Percentiles rank a stretch among this genome's conserved stretches.
Evolutionary conservation across 2,888 invertebrate genomes (phyloP).

Genomic region (Cryptophagus acutangulus): DNA sequence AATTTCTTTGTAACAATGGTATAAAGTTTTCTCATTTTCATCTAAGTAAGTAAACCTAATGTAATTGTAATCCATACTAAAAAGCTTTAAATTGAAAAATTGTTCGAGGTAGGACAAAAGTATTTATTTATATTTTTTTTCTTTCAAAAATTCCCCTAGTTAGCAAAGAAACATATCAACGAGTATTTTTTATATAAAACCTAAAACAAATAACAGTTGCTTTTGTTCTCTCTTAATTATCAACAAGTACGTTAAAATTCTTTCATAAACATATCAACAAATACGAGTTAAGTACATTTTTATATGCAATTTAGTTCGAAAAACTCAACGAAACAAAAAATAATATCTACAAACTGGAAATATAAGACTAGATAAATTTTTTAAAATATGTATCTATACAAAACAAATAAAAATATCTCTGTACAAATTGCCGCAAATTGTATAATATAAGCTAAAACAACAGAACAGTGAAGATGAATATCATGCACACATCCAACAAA

Average conservation of each 20-base stretch:
- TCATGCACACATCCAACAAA: conserved; percentile 1
- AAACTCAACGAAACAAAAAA: not conserved
- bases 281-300: conserved; percentile 1
- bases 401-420: too few relatives aligned
- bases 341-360: too few relatives aligned
- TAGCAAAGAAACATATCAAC: not conserved
- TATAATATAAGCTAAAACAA: too few relatives aligned
- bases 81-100: conserved; percentile 1
- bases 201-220: conserved; percentile 4
- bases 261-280: conserved; percentile 3
- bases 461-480: too few relatives aligned
- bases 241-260: conserved; percentile 2
- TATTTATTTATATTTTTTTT: not conserved
- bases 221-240: conserved; percentile 1
- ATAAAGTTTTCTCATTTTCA: conserved; percentile 22
- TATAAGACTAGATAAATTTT: too few relatives aligned
- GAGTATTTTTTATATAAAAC: not conserved
- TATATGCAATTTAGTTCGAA: not conserved
- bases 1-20: conserved; percentile 22
- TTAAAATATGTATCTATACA: too few relatives aligned
- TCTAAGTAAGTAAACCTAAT: too few relatives aligned
- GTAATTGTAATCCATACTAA: too few relatives aligned
- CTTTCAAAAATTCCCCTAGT: too few relatives aligned
- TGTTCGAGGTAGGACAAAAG: not conserved
- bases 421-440: too few relatives aligned